Evolutionary conservation across 2,113 vertebrate species (phyloP), one percentile per base, ranked within the genome.

Genomic region (Gasterosteus aculeatus): DNA sequence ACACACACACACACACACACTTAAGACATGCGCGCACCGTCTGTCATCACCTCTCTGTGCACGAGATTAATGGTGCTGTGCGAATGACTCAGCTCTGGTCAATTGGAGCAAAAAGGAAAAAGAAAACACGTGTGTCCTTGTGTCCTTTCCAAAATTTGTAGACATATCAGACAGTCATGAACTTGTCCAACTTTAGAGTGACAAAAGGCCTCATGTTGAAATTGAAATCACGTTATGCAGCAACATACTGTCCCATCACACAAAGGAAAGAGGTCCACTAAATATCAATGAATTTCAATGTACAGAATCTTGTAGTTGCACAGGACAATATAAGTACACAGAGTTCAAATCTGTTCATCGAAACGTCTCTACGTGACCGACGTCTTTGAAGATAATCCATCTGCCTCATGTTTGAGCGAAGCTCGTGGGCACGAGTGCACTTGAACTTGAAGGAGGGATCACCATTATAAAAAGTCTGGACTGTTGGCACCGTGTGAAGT

Each of bases 21-120:
- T 72, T 65, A 67, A 65, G 67, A 86, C 78, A 65, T 71, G 78
- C 47, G 7, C 31, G 66, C 60, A 35, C 54, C 33, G 72, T 80
- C 85, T 78, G 64, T 88, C 78, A 84, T 66, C 79, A 31, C 75
- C n/a, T 66, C 77, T 72, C 64, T 77, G 72, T 82, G 81, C 67
- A 39, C 79, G 78, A 87, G 88, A 88, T 88, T 80, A 87, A 86
- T 83, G 83, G 67, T 66, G 80, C 66, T 60, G 35, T 60, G 51
- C 35, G 68, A 61, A 78, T 91, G 86, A 90, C 77, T 92, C 87
- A 90, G 85, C 82, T 83, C 66, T 62, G 78, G 66, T 87, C 84
- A 86, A 88, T 84, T 88, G 70, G 82, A 77, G 88, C 78, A 69
- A 70, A 65, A 75, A 69, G 77, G 80, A 58, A 16, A 78, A 38